Percentiles rank a stretch among this genome's conserved stretches.
Conservation (phyloP, 2,888 invertebrate species). For the Synergus umbraculus region DNA sequence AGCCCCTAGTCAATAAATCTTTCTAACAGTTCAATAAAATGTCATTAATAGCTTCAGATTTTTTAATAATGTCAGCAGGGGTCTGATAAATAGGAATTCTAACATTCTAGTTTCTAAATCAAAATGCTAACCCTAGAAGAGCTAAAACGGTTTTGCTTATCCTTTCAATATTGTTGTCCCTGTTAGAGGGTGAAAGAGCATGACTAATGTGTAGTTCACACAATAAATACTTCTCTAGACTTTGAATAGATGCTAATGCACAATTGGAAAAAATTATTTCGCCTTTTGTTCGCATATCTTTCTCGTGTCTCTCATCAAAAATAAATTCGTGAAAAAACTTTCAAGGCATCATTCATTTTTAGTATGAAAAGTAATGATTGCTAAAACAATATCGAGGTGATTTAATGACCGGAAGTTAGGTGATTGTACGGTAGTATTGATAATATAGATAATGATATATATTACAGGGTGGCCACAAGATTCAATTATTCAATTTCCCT, state of each 20-base stretch:
- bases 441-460: too few relatives aligned
- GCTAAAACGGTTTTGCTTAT: slow-evolving; percentile 25
- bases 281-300: slow-evolving; percentile 11
- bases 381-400: background rate
- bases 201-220: slow-evolving; percentile 22
- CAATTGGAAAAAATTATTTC: slow-evolving; percentile 35
- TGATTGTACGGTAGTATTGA: too few relatives aligned
- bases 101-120: background rate
- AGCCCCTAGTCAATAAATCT: slow-evolving; percentile 12
- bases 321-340: slow-evolving; percentile 1
- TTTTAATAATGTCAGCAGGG: slow-evolving; percentile 30
- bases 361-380: too few relatives aligned
- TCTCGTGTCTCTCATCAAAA: slow-evolving; percentile 3
- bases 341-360: background rate
- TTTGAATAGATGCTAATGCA: slow-evolving; percentile 27
- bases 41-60: slow-evolving; percentile 18
- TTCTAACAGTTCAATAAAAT: slow-evolving; percentile 28
- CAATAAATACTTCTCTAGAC: slow-evolving; percentile 31
- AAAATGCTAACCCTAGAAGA: background rate
- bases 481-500: too few relatives aligned
- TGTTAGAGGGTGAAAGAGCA: slow-evolving; percentile 4
- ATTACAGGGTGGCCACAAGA: too few relatives aligned
- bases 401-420: background rate
- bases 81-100: slow-evolving; percentile 25
- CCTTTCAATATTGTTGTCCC: slow-evolving; percentile 14